Conservation (phyloP, 1,140 invertebrate genomes). For the Scaptomyza pallida region DNA sequence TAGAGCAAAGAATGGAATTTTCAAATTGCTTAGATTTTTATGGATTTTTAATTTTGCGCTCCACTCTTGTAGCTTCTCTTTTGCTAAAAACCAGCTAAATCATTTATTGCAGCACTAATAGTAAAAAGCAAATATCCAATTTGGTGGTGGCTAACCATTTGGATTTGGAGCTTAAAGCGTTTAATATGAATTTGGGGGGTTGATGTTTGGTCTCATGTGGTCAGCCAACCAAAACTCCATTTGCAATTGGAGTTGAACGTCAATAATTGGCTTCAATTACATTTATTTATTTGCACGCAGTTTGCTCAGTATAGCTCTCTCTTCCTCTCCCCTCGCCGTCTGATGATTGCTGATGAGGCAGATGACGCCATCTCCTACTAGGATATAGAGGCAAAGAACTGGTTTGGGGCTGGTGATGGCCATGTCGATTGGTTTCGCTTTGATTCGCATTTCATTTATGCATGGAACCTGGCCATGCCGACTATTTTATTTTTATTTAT, state of each 20-base stretch:
- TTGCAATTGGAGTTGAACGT: conserved; percentile 68
- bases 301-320: conserved; percentile 29
- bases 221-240: conserved; percentile 35
- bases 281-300: conserved; percentile 77
- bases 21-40: neutral
- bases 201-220: conserved; percentile 11
- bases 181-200: conserved; percentile 25
- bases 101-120: conserved; percentile 18
- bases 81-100: conserved; percentile 8
- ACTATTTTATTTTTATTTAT: conserved; percentile 72
- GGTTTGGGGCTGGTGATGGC: conserved; percentile 53
- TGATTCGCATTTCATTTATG: conserved; percentile 80
- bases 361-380: conserved; percentile 24
- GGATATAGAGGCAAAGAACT: conserved; percentile 35
- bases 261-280: conserved; percentile 81
- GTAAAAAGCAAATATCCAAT: conserved; percentile 50
- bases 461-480: conserved; percentile 52
- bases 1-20: neutral
- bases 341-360: conserved; percentile 20
- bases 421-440: conserved; percentile 78
- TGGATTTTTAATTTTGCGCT: neutral
- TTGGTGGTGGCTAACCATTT: conserved; percentile 20
- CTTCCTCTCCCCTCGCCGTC: neutral
- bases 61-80: too few relatives aligned
- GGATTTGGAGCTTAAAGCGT: conserved; percentile 33